Evolutionary conservation across 2,797 vertebrate species (phyloP), one percentile per base, ranked within the genome.

Genomic region (Ptychadena robeensis): DNA sequence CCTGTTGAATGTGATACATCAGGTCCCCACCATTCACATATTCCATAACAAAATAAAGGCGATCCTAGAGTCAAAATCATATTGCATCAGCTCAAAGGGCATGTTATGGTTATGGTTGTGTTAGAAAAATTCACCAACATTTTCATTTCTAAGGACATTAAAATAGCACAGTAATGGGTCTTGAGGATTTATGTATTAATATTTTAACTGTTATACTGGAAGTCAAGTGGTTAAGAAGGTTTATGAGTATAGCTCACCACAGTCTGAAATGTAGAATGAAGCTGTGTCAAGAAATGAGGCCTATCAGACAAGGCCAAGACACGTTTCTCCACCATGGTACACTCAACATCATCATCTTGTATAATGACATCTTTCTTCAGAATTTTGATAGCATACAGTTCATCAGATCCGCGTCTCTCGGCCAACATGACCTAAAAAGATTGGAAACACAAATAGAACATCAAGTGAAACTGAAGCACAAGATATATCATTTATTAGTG

Each of bases 1-100:
- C 87, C 70, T 96, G 96, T 90, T 98, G 96, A 86, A 98, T 98
- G 91, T 98, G 96, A 89, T 96, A 97, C 96, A 98, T 97, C 87
- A 98, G 91, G 90, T 98, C 96, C 22, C 96, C 96, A 4, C 96
- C 96, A 0, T 96, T 95, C 79, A 98, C 96, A 9, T 97, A 98
- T 80, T 98, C 96, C 96, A 98, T 98, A 86, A 97, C 96, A 28
- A 96, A 98, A 79, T 93, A 93, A 61, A 93, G 89, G 6, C 92
- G 92, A 59, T 93, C 92, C 92, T 93, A 86, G 34, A 38, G 25
- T 1, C 18, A 77, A 2, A 30, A 2, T 3, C 78, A 34, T 9
- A n/a, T 22, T 48, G 25, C 18, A 18, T 48, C 22, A 48, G 44
- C 22, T 5, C 44, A 22, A 5, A 53, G 44, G 18, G n/a, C n/a